Evolutionary conservation across 2,797 vertebrate genomes (phyloP), one percentile per base, ranked within the genome.

Genomic region (Enteromius unitaeniatus): DNA sequence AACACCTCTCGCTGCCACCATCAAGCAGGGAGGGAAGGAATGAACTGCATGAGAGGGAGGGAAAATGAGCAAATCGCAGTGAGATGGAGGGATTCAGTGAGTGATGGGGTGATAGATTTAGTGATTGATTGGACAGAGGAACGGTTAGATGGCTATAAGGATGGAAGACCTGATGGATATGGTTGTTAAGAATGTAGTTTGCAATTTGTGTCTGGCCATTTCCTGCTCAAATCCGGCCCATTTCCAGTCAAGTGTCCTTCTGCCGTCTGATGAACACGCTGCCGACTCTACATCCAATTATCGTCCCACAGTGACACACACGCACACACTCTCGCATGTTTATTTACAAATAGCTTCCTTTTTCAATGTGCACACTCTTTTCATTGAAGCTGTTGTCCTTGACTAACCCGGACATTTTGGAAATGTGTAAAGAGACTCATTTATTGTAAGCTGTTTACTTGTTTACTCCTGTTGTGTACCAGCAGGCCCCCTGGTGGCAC

Each of bases 401-500:
- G 75, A 78, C 23, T 76, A 83, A 78, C 75, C 65, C 21, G 28
- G 75, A 78, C 62, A 34, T 78, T 78, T 77, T 47, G 64, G 49
- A 67, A 77, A 84, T 60, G 73, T 47, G 26, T 74, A 26, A 65
- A 84, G 69, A 84, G 85, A 49, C 87, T 88, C 65, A 82, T 81
- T 84, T 78, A 68, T 77, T 81, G 58, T 85, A 40, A 84, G 84
- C 51, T 79, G 64, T 83, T 87, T 84, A 87, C 87, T 86, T 86
- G 80, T 88, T 88, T 88, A 85, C 84, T 87, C 85, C 84, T 80
- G 86, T 88, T 86, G 87, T 86, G 79, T 76, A 87, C 19, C 82
- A 84, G 81, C 23, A 15, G 81, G 78, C 84, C 86, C 79, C 87
- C 84, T 86, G 84, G 86, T 84, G 86, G 81, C 21, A 31, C 45